Conservation (phyloP, 2,888 invertebrate genomes). For the Mythimna albipuncta region DNA sequence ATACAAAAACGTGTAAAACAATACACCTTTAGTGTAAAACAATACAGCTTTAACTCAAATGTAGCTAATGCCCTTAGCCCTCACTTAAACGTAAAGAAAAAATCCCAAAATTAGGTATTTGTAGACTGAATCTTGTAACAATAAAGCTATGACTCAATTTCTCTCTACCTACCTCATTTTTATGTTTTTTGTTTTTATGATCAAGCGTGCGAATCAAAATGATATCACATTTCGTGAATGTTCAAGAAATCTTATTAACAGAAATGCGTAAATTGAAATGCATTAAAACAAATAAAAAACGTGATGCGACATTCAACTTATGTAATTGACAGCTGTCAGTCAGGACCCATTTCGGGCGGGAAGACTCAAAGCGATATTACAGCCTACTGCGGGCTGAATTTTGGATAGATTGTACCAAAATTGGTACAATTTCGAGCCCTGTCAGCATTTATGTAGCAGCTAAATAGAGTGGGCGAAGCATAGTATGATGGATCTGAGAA, state of each 20-base stretch:
- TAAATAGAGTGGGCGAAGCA: slow-evolving; percentile 64
- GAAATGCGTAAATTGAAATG: slow-evolving; percentile 22
- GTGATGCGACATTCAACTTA: slow-evolving; percentile 21
- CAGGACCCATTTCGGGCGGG: slow-evolving; percentile 13
- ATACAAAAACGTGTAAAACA: slow-evolving; percentile 15
- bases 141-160: too few relatives aligned
- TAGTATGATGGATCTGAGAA: slow-evolving; percentile 67
- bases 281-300: slow-evolving; percentile 25
- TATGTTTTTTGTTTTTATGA: too few relatives aligned
- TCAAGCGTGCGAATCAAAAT: neutral
- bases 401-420: slow-evolving; percentile 38
- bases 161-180: too few relatives aligned
- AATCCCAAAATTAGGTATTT: too few relatives aligned
- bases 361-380: slow-evolving; percentile 18
- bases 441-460: slow-evolving; percentile 60
- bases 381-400: slow-evolving; percentile 34
- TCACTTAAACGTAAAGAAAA: too few relatives aligned
- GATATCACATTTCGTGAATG: neutral
- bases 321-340: slow-evolving; percentile 41
- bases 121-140: too few relatives aligned
- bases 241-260: slow-evolving; percentile 7
- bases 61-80: neutral
- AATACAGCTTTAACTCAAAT: neutral
- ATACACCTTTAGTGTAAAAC: slow-evolving; percentile 15
- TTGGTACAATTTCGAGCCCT: slow-evolving; percentile 52